Base-by-base conservation (phyloP, 1,140 invertebrate species). In the Bombus picipes region DNA sequence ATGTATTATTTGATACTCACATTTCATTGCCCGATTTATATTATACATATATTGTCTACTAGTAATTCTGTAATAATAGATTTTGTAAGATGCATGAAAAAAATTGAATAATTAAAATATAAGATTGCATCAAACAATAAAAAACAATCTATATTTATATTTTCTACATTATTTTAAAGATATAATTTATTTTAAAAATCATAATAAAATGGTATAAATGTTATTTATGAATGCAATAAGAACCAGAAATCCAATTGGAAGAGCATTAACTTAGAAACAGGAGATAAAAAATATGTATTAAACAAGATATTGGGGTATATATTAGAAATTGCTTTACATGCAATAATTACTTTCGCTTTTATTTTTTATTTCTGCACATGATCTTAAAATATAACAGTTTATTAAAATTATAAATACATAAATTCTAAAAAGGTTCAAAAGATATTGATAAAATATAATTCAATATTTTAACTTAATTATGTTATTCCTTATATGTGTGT, bases 1-100 rank as follows among this genome's bases (percentile, higher is more conserved):
- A 59, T 37, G 65, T 59, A 88, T 65, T 87, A 37, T 86, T 86
- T 85, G 70, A 80, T 70, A 80, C 81, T 79, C 41, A 81, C 77
- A 70, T 57, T 76, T 62, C 82, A 76, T 79, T 76, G 74, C 22
- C 15, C 83, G 47, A 71, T 71, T 62, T 75, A 59, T 82, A 68
- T 70, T n/a, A 53, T 83, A 76, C 25, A 28, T 66, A 71, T 89
- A 75, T 65, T 43, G 18, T 77, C 65, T 71, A 28, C 85, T 81
- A 62, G 34, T 74, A 77, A 18, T 70, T 82, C 74, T 39, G 39
- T 53, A 65, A 65, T 47, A 18, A 62, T 62, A 65, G 59, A 68
- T 74, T 59, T 15, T 53, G 39, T 74, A 71, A 47, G 70, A 73
- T 80, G 77, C 82, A 87, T 53, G 83, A 85, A 62, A 78, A 53